phyloP scores from a whole-genome alignment of 2,797 vertebrate genomes.

The Gambelia wislizenii region DNA sequence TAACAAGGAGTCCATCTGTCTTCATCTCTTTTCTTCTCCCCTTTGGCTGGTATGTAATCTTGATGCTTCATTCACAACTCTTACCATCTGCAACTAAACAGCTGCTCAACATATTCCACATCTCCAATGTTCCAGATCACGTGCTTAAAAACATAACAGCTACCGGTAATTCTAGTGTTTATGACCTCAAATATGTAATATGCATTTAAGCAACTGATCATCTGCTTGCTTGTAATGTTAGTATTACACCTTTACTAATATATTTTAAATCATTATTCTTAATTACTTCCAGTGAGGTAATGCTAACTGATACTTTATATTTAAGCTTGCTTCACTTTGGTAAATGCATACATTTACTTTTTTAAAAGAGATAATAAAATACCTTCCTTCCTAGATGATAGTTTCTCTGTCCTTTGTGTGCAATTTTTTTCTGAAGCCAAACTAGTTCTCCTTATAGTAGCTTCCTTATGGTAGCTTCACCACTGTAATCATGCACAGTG shows the following conservation, averaged over 20 bases:
- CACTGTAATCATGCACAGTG: too few relatives aligned
- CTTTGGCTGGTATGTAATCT: background rate
- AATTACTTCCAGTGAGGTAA: background rate
- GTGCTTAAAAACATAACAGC: constrained; percentile 2
- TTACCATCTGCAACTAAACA: constrained; percentile 38
- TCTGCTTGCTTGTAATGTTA: background rate
- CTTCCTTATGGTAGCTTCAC: too few relatives aligned
- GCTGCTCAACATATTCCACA: constrained; percentile 18
- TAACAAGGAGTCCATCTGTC: constrained; percentile 37
- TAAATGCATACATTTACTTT: background rate
- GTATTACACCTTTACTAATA: background rate
- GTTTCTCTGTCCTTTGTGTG: background rate
- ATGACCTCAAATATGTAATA: constrained; percentile 4
- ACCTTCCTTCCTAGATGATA: background rate
- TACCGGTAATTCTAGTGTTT: background rate
- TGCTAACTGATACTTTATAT: background rate
- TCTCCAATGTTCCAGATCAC: constrained; percentile 1
- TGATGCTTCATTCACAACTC: constrained; percentile 6
- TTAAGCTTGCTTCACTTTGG: background rate
- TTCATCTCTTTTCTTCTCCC: background rate
- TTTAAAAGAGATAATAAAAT: background rate
- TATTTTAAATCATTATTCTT: background rate
- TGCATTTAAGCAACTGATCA: background rate
- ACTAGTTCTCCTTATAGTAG: too few relatives aligned
- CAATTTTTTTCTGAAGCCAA: too few relatives aligned